Percentiles rank a stretch among this genome's conserved stretches.
Evolutionary conservation across 2,888 invertebrate genomes (phyloP).

Genomic region (Dorcus hopei): DNA sequence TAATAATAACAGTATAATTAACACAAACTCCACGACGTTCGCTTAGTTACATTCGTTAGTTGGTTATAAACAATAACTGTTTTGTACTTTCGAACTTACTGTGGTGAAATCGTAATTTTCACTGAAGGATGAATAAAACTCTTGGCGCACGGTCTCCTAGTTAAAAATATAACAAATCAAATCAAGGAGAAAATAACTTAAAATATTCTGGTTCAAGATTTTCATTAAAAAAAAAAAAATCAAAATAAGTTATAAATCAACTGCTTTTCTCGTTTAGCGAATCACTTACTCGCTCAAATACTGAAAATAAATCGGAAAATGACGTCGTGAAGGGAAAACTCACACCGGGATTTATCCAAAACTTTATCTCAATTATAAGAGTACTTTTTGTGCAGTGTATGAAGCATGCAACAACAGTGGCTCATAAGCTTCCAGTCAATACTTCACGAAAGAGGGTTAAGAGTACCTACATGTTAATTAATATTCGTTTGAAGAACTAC

Average conservation of each 20-base stretch:
- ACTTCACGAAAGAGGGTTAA: too few species aligned
- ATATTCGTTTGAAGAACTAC: too few species aligned
- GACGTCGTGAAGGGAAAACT: too few species aligned
- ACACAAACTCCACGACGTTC: too few species aligned
- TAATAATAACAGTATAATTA: too few species aligned
- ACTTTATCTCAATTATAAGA: background rate
- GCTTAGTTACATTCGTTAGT: background rate
- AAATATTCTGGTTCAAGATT: background rate
- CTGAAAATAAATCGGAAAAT: too few species aligned
- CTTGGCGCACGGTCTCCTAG: slow-evolving; percentile 44
- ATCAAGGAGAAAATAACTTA: too few species aligned
- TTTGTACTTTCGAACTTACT: slow-evolving; percentile 29
- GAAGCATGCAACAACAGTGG: slow-evolving; percentile 8
- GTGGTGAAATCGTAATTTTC: slow-evolving; percentile 37
- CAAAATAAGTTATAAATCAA: background rate
- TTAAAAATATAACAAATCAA: slow-evolving; percentile 27
- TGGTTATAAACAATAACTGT: background rate
- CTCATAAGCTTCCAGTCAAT: background rate
- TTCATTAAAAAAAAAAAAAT: background rate
- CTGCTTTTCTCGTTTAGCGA: too few species aligned
- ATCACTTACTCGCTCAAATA: too few species aligned
- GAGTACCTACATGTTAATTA: too few species aligned
- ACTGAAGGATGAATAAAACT: slow-evolving; percentile 46
- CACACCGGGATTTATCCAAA: background rate
- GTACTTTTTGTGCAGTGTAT: slow-evolving; percentile 1